Evolutionary conservation across 2,797 vertebrate species (phyloP), one percentile per base, ranked within the genome.

Genomic region (Hipposideros larvatus): DNA sequence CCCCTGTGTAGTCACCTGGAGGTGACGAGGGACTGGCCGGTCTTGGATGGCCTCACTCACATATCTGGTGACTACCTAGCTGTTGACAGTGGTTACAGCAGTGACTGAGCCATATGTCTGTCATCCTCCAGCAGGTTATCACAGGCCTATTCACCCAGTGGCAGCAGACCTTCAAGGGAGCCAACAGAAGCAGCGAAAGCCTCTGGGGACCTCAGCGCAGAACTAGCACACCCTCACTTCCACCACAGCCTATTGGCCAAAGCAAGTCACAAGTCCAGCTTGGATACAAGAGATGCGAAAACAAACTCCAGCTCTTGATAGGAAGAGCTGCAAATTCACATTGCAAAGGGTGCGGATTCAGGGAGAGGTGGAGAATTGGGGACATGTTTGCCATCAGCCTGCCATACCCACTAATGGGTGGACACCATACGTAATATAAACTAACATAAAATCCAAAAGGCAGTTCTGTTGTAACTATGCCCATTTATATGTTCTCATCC

Each of bases 141-240:
- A 78, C 14, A 31, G 18, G 22, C 15, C 57, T 34, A 34, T 53
- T 70, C 48, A 55, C 15, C 22, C 4, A 21, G 22, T 14, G 37
- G 41, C 43, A 28, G 46, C 15, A 77, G 21, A 37, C 66, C 61
- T 70, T 57, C 41, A 34, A 91, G 46, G 65, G 19, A 68, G 9
- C 5, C 1, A 22, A 2, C 6, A 21, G 55, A 55, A 15, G 6
- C 28, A 3, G 1, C 0, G 11, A 24, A 77, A 51, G 10, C 48
- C 28, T 66, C 43, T 14, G 11, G 21, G 68, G 14, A 9, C 13
- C 19, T 65, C 22, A 28, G 41, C 66, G 57, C 65, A 75, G n/a
- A 28, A 37, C 48, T 4, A n/a, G 48, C 18, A 21, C 11, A 16
- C 10, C 5, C 26, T 87, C 19, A 10, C 41, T 82, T 78, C 88